Base-by-base conservation (phyloP, 1,140 invertebrate genomes). In the Drosophila gunungcola region DNA sequence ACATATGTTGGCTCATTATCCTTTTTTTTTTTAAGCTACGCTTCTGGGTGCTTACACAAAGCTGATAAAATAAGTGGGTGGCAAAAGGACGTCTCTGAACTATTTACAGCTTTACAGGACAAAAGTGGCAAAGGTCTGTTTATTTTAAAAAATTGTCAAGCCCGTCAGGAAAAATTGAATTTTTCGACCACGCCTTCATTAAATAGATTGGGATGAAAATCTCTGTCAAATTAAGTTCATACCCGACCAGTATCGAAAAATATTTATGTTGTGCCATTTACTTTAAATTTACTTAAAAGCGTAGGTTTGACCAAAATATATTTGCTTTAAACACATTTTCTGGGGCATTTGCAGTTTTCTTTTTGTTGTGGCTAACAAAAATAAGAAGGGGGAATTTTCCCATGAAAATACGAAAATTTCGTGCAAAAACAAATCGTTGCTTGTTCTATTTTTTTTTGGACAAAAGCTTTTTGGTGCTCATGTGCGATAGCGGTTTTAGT, bases 1-100 rank as follows among this genome's bases (percentile, higher is more conserved):
- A 82, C 83, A 85, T 86, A 86, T 81, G 78, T 82, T 45, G n/a
- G 25, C 63, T 68, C 78, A 70, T 86, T 85, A 86, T 78, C 68
- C 82, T 34, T 85, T 81, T 21, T 81, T 21, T 21, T 77, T 63
- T 73, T 48, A 4, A 36, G 54, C 36, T 12, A 10, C 27, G 25
- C n/a, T 36, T 7, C 39, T 52, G 34, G 58, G 41, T n/a, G 27
- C 38, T 36, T 16, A 21, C 21, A 38, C 34, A 69, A 53, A 29
- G 38, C 46, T 36, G 25, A 39, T 34, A 45, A 54, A 69, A 11
- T 27, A 25, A 27, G 38, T 13, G 27, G 16, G 38, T 3, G 29
- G 12, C 13, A 38, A 13, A 69, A 21, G 46, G 49, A 68, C 16
- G 32, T 29, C 11, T 46, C 29, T 48, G 49, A 41, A 70, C 64